These are phyloP conservation scores for Choloepus hoffmanni DNA, from an alignment of 2,113 vertebrate species.

Conservation along the genomic window DNA sequence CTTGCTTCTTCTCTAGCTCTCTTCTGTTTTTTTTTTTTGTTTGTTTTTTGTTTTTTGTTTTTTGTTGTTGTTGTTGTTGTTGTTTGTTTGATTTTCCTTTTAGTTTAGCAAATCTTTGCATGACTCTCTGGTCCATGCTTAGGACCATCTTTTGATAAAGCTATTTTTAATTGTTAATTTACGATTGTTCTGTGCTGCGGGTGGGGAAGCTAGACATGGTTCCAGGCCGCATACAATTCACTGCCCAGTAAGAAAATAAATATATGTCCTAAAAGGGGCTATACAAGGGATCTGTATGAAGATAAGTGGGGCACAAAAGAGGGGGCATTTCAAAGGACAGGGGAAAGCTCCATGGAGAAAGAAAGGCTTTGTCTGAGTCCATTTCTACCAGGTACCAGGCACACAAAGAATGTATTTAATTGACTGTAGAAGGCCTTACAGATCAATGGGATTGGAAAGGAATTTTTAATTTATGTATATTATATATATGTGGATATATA, in stretches of 20 bases:
- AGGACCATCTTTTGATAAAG: too few species aligned
- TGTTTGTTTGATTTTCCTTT: neutral
- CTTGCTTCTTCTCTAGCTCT: neutral
- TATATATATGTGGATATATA: too few species aligned
- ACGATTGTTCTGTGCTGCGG: neutral
- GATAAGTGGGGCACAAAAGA: neutral
- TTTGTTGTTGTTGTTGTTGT: neutral
- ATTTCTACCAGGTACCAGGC: rapidly evolving
- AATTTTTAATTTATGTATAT: neutral
- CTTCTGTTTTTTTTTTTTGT: neutral
- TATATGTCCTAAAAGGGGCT: neutral
- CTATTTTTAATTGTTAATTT: neutral
- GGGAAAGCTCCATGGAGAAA: neutral
- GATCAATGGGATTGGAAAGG: neutral
- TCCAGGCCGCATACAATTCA: neutral
- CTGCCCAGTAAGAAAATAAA: neutral
- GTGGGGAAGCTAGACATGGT: neutral
- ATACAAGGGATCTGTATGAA: rapidly evolving
- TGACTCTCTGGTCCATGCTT: neutral
- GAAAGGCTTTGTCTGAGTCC: too few species aligned
- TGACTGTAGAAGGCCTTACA: too few species aligned
- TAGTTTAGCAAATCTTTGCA: neutral
- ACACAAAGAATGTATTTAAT: rapidly evolving
- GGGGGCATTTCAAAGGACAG: neutral
- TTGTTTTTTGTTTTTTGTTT: neutral